These are phyloP conservation scores for Proterorhinus semilunaris DNA, from an alignment of 2,113 vertebrate species.

Conservation along the genomic window DNA sequence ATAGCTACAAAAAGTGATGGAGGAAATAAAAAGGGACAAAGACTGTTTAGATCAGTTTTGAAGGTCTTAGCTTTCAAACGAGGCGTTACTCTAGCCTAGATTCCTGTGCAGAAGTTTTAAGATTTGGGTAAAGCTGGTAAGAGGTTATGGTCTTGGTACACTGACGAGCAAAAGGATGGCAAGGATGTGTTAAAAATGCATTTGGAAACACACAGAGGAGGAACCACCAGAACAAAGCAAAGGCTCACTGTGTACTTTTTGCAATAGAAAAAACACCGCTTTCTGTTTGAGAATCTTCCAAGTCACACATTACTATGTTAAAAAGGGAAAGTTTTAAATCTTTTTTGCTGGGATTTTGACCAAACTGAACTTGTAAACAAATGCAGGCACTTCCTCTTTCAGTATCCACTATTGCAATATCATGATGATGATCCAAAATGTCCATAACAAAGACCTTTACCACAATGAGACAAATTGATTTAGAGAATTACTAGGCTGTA, in stretches of 20 bases:
- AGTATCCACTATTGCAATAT: conserved; percentile 31
- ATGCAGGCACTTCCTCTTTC: conserved; percentile 46
- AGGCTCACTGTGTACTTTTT: not conserved
- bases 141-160: conserved; percentile 1
- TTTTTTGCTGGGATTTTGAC: not conserved
- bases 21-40: too few species aligned
- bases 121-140: too few species aligned
- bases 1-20: too few species aligned
- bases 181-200: conserved; percentile 36
- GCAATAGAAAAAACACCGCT: too few species aligned
- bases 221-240: conserved; percentile 19
- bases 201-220: conserved; percentile 6
- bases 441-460: too few species aligned
- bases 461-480: too few species aligned
- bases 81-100: too few species aligned
- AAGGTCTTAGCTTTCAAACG: too few species aligned
- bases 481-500: too few species aligned
- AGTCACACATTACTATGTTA: too few species aligned
- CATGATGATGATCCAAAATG: not conserved
- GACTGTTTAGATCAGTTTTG: too few species aligned
- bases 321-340: not conserved
- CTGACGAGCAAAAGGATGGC: not conserved
- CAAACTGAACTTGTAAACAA: not conserved
- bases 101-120: too few species aligned
- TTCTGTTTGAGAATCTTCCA: not conserved